Evolutionary conservation across 2,888 invertebrate genomes (phyloP).

Genomic region (Drosophila pseudotakahashii): DNA sequence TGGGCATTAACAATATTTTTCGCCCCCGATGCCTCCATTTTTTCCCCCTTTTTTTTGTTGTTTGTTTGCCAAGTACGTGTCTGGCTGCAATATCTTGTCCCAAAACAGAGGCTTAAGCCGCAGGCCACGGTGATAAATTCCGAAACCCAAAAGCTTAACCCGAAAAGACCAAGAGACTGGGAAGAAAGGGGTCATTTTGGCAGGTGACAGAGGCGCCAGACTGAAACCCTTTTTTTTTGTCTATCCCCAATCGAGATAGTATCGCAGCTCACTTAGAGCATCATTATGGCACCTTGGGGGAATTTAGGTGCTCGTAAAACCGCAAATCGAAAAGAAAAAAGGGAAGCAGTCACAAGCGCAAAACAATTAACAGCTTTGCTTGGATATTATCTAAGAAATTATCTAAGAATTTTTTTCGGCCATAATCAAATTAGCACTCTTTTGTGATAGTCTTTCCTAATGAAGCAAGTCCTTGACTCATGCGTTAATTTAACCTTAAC

Average conservation of each 20-base stretch:
- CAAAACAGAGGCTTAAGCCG: conserved; percentile 23
- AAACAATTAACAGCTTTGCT: conserved; percentile 26
- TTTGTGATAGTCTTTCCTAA: conserved; percentile 22
- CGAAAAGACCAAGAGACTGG: neutral
- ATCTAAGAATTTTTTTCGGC: conserved; percentile 19
- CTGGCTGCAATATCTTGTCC: conserved; percentile 46
- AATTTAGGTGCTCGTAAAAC: conserved; percentile 3
- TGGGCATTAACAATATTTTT: conserved; percentile 41
- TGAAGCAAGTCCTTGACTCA: conserved; percentile 42
- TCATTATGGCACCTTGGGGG: conserved; percentile 60
- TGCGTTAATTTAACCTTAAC: conserved; percentile 2
- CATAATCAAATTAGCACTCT: conserved; percentile 36
- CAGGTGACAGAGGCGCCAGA: conserved; percentile 37
- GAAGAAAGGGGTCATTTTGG: conserved; percentile 46
- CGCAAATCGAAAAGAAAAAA: neutral
- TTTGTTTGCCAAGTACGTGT: conserved; percentile 27
- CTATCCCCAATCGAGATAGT: conserved; percentile 44
- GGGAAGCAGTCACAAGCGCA: neutral
- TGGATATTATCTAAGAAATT: conserved; percentile 26
- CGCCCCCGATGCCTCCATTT: conserved; percentile 5
- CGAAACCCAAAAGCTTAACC: conserved; percentile 37
- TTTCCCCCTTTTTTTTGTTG: neutral
- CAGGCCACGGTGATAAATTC: conserved; percentile 34
- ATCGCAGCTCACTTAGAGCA: conserved; percentile 51
- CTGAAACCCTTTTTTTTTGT: conserved; percentile 25